Conservation (phyloP, 2,797 vertebrate genomes). For the Prunella strophiata region DNA sequence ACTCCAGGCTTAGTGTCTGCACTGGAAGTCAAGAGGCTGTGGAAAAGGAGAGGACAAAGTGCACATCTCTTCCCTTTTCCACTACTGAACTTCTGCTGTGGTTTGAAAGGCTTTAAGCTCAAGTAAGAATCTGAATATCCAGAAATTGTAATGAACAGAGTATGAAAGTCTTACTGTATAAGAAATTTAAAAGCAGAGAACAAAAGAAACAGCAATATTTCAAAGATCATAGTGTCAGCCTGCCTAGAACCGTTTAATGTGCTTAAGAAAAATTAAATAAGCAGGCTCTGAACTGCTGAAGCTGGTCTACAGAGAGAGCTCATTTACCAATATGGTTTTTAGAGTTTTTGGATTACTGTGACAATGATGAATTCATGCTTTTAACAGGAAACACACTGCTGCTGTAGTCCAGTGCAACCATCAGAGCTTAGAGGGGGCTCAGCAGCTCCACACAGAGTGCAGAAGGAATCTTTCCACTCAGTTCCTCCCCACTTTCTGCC, state of each 20-base stretch:
- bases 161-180: background rate
- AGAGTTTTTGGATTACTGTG: background rate
- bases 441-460: background rate
- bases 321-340: background rate
- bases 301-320: background rate
- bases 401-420: background rate
- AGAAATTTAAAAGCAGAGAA: slow-evolving; percentile 7
- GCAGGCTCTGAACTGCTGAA: background rate
- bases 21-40: background rate
- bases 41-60: background rate
- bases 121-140: background rate
- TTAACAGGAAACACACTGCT: background rate
- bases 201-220: background rate
- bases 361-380: background rate
- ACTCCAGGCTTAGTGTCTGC: background rate
- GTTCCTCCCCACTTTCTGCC: background rate
- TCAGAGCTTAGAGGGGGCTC: background rate
- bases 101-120: background rate
- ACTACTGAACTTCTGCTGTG: background rate
- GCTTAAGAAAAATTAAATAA: slow-evolving; percentile 23
- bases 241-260: background rate
- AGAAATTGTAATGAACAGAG: background rate
- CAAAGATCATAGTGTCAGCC: background rate
- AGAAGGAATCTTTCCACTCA: background rate
- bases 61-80: background rate